Evolutionary conservation across 53 echinoderm and acorn worm genomes (phyloP).

Genomic region (Holothuria scabra): DNA sequence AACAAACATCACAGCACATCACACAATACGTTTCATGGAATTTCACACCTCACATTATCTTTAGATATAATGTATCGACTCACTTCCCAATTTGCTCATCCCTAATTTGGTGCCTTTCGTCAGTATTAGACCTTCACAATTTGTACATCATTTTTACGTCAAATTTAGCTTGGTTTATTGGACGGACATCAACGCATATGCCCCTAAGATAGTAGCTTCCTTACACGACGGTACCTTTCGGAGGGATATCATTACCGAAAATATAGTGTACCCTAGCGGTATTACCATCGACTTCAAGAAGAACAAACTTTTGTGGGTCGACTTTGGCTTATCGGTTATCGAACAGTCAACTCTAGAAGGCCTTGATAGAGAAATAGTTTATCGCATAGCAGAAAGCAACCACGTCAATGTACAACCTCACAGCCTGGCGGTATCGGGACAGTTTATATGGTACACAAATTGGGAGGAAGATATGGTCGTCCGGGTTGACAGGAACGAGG

Average conservation of each 20-base stretch:
- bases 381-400: slow-evolving; percentile 39
- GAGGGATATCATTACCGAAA: slow-evolving; percentile 50
- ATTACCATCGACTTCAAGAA: slow-evolving; percentile 75
- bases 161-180: slow-evolving; percentile 69
- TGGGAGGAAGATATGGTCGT: slow-evolving; percentile 72
- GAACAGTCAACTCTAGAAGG: slow-evolving; percentile 75
- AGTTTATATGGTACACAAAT: slow-evolving; percentile 83
- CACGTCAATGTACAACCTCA: slow-evolving; percentile 66
- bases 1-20: too few species aligned
- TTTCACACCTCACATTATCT: too few species aligned
- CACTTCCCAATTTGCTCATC: too few species aligned
- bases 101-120: too few species aligned
- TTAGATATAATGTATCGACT: too few species aligned
- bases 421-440: slow-evolving; percentile 72
- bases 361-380: slow-evolving; percentile 43
- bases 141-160: not conserved
- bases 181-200: slow-evolving; percentile 58
- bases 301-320: slow-evolving; percentile 73
- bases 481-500: slow-evolving; percentile 63
- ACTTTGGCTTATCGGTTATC: slow-evolving; percentile 56
- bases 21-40: too few species aligned
- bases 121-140: too few species aligned
- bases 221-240: slow-evolving; percentile 62
- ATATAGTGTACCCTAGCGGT: slow-evolving; percentile 60
- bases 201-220: slow-evolving; percentile 64